Evolutionary conservation across 2,797 vertebrate genomes (phyloP).

Genomic region (Oreonectes daqikongensis): DNA sequence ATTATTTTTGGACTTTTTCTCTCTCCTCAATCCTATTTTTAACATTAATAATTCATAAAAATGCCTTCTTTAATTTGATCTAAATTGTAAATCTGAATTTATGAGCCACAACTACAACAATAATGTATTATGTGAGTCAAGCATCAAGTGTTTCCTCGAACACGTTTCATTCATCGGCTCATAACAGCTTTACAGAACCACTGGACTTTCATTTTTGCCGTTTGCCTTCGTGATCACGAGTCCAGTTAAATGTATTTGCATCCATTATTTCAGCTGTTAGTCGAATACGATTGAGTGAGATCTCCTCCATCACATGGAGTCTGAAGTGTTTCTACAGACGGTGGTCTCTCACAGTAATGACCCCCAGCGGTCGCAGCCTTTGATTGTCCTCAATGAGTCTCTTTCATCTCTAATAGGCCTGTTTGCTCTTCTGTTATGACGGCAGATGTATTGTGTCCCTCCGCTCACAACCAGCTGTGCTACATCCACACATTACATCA

Average conservation of each 20-base stretch:
- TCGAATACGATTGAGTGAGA: conserved; percentile 19
- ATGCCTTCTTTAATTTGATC: too few species aligned
- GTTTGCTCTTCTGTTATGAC: conserved; percentile 81
- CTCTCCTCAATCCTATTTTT: too few species aligned
- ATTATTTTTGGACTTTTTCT: too few species aligned
- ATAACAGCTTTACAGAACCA: background rate
- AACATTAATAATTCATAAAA: too few species aligned
- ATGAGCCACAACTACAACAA: background rate
- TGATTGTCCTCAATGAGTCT: conserved; percentile 70
- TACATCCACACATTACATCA: too few species aligned
- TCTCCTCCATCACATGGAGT: conserved; percentile 35
- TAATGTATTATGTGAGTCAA: background rate
- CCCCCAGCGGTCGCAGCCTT: conserved; percentile 66
- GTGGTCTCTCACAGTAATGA: conserved; percentile 65
- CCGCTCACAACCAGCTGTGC: conserved; percentile 16
- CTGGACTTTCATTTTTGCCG: background rate
- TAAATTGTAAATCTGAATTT: too few species aligned
- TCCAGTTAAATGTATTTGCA: background rate
- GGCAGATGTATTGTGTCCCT: conserved; percentile 63
- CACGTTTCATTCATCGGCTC: background rate
- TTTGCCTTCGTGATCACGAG: background rate
- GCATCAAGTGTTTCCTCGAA: background rate
- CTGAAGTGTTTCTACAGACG: conserved; percentile 55
- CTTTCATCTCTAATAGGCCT: conserved; percentile 83
- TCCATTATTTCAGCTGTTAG: conserved; percentile 6